Evolutionary conservation across 2,797 vertebrate genomes (phyloP).

Genomic region (Mycteria americana): DNA sequence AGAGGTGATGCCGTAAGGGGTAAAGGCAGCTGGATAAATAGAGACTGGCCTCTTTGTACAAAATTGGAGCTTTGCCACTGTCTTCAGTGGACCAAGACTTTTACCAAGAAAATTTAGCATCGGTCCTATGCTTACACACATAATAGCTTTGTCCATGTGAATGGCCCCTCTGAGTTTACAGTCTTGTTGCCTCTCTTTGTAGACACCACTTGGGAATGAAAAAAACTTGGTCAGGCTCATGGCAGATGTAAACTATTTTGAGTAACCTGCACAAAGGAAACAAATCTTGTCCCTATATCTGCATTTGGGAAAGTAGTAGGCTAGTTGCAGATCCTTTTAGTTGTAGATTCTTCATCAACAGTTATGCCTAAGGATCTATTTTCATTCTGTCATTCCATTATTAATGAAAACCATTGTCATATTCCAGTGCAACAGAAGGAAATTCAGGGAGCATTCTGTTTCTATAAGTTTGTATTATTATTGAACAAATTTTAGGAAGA

Average conservation of each 20-base stretch:
- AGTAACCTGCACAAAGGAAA: neutral
- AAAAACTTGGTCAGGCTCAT: neutral
- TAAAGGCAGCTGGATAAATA: neutral
- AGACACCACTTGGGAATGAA: neutral
- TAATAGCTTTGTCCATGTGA: neutral
- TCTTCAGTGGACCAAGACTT: neutral
- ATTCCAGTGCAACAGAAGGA: neutral
- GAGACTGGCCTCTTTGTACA: neutral
- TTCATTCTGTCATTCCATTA: neutral
- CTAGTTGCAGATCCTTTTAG: neutral
- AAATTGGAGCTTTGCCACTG: neutral
- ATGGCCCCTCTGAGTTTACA: neutral
- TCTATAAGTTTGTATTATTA: conserved; percentile 37
- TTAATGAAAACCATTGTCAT: neutral
- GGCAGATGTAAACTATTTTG: neutral
- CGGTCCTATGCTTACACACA: neutral
- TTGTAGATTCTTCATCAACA: neutral
- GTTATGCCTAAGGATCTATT: neutral
- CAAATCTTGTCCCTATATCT: neutral
- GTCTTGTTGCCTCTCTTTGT: neutral
- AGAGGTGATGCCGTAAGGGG: neutral
- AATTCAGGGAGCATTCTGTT: conserved; percentile 1
- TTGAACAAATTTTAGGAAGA: conserved; percentile 50
- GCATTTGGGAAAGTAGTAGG: neutral
- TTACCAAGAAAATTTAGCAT: neutral